phyloP scores from a whole-genome alignment of 1,140 invertebrate species.

The Brachionus angularis region DNA sequence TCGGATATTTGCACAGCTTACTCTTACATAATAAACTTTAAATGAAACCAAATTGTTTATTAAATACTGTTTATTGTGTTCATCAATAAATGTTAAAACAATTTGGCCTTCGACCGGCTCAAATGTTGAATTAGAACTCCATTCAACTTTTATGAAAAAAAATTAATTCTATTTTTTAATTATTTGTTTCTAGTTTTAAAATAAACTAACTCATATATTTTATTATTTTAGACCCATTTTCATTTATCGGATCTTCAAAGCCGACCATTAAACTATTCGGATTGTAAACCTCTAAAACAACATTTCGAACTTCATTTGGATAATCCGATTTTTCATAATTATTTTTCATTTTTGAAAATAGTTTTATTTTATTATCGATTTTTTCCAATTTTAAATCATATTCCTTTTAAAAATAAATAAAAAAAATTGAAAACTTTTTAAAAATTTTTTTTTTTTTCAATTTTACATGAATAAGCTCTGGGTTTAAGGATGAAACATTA shows the following conservation, averaged over 20 bases:
- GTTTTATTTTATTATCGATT: slow-evolving; percentile 77
- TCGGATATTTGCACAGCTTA: slow-evolving; percentile 75
- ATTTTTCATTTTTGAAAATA: slow-evolving; percentile 69
- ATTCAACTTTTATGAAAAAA: slow-evolving; percentile 61
- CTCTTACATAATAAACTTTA: slow-evolving; percentile 77
- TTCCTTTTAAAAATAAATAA: slow-evolving; percentile 55
- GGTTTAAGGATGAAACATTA: slow-evolving; percentile 2
- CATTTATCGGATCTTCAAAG: slow-evolving; percentile 67
- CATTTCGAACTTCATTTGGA: slow-evolving; percentile 72
- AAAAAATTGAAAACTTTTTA: neutral
- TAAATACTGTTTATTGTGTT: slow-evolving; percentile 52
- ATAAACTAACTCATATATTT: slow-evolving; percentile 74
- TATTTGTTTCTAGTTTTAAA: neutral
- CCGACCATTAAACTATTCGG: slow-evolving; percentile 70
- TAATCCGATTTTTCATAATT: slow-evolving; percentile 68
- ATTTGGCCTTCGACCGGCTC: slow-evolving; percentile 69
- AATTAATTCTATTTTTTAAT: neutral
- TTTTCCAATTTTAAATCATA: slow-evolving; percentile 75
- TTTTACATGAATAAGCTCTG: slow-evolving; percentile 16
- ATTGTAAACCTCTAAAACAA: slow-evolving; percentile 76
- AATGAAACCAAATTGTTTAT: slow-evolving; percentile 73
- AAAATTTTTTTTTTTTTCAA: no score
- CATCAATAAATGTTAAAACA: slow-evolving; percentile 45
- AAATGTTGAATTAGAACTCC: slow-evolving; percentile 75
- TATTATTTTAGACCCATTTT: slow-evolving; percentile 72